A percentile compares a stretch with the other conserved stretches of the same genome.
phyloP scores from a whole-genome alignment of 2,113 vertebrate genomes.

The Chionodraco myersi region DNA sequence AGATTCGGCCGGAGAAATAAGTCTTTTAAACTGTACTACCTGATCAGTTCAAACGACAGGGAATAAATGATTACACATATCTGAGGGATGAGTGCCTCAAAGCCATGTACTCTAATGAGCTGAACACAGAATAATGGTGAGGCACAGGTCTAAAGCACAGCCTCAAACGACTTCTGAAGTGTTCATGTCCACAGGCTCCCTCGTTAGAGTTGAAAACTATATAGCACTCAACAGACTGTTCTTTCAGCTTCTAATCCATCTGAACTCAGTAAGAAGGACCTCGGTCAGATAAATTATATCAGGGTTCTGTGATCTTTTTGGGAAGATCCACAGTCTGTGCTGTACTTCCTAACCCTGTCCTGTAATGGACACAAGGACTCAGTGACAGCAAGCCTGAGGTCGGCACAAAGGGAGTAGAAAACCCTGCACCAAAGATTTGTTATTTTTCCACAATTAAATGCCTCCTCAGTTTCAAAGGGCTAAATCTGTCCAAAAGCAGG shows the following conservation, averaged over 20 bases:
- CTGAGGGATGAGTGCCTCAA: neutral
- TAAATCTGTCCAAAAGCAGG: slow-evolving; percentile 24
- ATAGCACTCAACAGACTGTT: neutral
- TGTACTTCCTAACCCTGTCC: neutral
- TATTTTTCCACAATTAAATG: slow-evolving; percentile 17
- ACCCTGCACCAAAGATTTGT: slow-evolving; percentile 27
- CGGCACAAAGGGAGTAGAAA: slow-evolving; percentile 9
- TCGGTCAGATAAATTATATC: neutral
- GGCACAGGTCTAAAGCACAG: neutral
- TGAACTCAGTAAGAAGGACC: neutral
- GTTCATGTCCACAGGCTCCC: neutral
- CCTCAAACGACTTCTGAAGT: neutral
- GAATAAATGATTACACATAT: neutral
- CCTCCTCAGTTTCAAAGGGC: slow-evolving; percentile 39
- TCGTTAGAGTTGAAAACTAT: neutral
- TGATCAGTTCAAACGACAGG: neutral
- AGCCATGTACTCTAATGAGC: neutral
- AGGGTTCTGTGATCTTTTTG: neutral
- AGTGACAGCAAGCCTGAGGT: slow-evolving; percentile 6
- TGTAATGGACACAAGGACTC: slow-evolving; percentile 3
- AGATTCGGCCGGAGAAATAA: neutral
- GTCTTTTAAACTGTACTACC: neutral
- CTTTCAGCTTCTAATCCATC: neutral
- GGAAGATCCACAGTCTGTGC: neutral
- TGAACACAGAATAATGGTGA: neutral